Base-by-base conservation (phyloP, 2,113 vertebrate genomes). In the Coryphaenoides rupestris region DNA sequence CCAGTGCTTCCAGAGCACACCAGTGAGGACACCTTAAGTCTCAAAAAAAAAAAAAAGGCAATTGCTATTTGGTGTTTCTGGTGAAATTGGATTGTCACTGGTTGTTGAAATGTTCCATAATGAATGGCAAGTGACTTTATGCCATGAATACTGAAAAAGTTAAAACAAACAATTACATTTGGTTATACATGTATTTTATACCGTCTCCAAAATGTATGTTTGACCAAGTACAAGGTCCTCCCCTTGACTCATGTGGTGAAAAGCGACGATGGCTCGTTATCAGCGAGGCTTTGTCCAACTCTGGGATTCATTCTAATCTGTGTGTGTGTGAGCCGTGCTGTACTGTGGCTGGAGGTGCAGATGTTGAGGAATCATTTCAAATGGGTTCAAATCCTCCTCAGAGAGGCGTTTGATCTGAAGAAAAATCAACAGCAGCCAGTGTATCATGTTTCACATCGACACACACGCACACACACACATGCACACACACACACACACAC, bases 361-460 rank as follows among this genome's bases (percentile, higher is more conserved):
- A 4, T 47, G n/a, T 56, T 16, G 13, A 19, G 33, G 53, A 22
- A 1, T 15, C n/a, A 53, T 55, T 21, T 9, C 24, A 26, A 26
- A 26, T 16, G 46, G 46, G 12, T 47, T 47, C 46, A 47, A 12
- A 12, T 16, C 3, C 46, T 47, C 15, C 46, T 12, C 46, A 12
- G 46, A 16, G 46, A 16, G 10, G 46, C 15, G 3, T 26, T 16
- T 47, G 15, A 47, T 47, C 46, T 16, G n/a, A n/a, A n/a, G n/a
- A 47, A 12, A 2, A 47, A 12, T 16, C 46, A 14, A 47, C 46
- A 47, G 10, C 21, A 23, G 3, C 10, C 59, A 50, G 52, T 67
- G 50, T 13, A 24, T 3, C 24, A 19, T 77, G 81, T 75, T 78
- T 70, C 63, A 60, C 50, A 56, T 68, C 60, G 50, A 68, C 22